phyloP scores from a whole-genome alignment of 2,113 vertebrate species.

The Myodes glareolus region DNA sequence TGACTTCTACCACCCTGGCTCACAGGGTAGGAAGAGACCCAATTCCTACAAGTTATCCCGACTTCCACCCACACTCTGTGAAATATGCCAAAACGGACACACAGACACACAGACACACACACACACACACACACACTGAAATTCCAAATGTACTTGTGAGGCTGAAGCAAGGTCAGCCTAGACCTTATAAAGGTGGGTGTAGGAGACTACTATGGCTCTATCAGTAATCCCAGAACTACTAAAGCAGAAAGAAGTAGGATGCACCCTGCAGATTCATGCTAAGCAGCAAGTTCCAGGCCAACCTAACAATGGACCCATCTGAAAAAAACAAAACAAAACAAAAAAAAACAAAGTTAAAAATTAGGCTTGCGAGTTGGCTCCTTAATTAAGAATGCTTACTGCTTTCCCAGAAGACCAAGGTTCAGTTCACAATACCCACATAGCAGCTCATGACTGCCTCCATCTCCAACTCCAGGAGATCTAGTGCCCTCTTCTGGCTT shows the following conservation, averaged over 20 bases:
- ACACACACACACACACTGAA: background rate
- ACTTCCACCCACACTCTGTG: background rate
- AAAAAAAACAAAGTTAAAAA: background rate
- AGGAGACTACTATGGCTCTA: background rate
- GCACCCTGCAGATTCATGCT: background rate
- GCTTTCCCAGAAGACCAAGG: background rate
- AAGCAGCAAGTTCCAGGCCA: background rate
- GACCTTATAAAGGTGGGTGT: background rate
- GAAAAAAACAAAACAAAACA: background rate
- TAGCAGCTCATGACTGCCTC: background rate
- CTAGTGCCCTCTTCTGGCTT: background rate
- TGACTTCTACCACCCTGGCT: background rate
- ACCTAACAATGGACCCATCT: background rate
- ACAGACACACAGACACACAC: background rate
- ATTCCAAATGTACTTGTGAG: background rate
- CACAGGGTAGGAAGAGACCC: background rate
- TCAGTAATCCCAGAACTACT: no score
- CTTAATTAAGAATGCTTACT: background rate
- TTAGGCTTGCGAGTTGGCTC: background rate
- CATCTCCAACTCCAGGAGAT: background rate
- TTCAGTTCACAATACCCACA: background rate
- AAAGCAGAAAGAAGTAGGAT: background rate
- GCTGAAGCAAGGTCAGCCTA: background rate
- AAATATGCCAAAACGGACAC: background rate
- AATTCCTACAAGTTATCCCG: background rate